Conservation (phyloP, 1,140 invertebrate species). For the Papilio glaucus region DNA sequence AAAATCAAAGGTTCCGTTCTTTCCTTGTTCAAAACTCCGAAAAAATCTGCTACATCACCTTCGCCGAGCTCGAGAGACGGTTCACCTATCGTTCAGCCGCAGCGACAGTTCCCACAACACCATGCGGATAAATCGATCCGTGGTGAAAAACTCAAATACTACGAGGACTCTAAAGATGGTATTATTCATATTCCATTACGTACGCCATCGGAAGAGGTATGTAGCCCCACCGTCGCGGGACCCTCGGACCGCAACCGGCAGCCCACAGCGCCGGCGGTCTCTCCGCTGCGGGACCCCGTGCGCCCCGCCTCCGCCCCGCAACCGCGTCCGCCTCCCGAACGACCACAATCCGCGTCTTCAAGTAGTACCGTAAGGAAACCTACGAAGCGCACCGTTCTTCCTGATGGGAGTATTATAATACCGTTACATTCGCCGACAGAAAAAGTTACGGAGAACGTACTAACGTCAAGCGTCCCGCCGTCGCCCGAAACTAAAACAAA, state of each 20-base stretch:
- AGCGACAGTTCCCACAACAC: conserved; percentile 49
- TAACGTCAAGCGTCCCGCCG: conserved; percentile 34
- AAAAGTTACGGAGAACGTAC: conserved; percentile 41
- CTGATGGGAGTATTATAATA: conserved; percentile 82
- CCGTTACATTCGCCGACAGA: conserved; percentile 83
- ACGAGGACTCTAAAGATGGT: conserved; percentile 85
- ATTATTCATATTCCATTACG: conserved; percentile 87
- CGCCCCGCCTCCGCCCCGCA: conserved; percentile 68
- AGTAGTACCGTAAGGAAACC: conserved; percentile 51
- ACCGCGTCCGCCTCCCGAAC: conserved; percentile 45
- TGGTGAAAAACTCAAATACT: conserved; percentile 81
- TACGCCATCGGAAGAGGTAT: conserved; percentile 85
- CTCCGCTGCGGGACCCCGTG: conserved; percentile 41
- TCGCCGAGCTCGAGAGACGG: conserved; percentile 63
- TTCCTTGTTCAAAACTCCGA: conserved; percentile 85
- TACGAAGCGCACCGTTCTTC: conserved; percentile 68
- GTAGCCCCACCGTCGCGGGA: conserved; percentile 40
- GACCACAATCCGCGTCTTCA: conserved; percentile 40
- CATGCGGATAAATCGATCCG: conserved; percentile 43
- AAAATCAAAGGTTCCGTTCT: conserved; percentile 86
- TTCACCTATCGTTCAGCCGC: conserved; percentile 60
- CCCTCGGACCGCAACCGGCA: conserved; percentile 31
- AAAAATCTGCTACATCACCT: conserved; percentile 65
- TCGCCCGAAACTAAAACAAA: conserved; percentile 30
- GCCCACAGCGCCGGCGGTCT: conserved; percentile 37